Percentiles rank a stretch among this genome's conserved stretches.
Evolutionary conservation across 2,113 vertebrate species (phyloP).

Genomic region (Forbesichthys agassizii): DNA sequence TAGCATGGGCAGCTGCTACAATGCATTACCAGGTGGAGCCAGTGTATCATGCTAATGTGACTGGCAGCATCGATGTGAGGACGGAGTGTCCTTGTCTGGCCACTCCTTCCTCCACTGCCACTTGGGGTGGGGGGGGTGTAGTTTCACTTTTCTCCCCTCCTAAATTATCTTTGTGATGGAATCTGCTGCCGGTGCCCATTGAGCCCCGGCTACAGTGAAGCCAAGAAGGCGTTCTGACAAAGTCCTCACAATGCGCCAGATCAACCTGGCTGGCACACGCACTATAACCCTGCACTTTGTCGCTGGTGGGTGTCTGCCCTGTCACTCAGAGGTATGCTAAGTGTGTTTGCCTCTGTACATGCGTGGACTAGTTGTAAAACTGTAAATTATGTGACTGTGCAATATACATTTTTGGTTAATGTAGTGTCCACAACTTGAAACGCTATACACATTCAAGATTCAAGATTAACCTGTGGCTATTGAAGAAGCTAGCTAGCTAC

Average conservation of each 20-base stretch:
- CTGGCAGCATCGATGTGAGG: constrained; percentile 33
- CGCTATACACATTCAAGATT: no score
- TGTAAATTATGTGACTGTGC: no score
- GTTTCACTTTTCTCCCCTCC: constrained; percentile 32
- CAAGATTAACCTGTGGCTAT: no score
- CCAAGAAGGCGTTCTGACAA: constrained; percentile 46
- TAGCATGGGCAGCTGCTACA: constrained; percentile 38
- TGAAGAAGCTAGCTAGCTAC: no score
- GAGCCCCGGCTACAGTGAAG: constrained; percentile 4
- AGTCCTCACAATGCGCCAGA: constrained; percentile 54
- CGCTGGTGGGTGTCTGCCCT: no score
- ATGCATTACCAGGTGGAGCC: constrained; percentile 19
- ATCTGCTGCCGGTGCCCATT: constrained; percentile 49
- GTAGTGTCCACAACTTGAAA: no score
- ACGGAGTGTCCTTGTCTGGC: constrained; percentile 47
- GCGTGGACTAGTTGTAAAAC: neutral
- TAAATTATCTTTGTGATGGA: constrained; percentile 70
- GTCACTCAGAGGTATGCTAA: no score
- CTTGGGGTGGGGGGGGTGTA: constrained; percentile 19
- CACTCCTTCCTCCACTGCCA: constrained; percentile 28
- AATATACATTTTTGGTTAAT: no score
- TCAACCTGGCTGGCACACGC: constrained; percentile 41
- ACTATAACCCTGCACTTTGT: constrained; percentile 3
- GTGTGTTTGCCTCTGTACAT: constrained; percentile 1
- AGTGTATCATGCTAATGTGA: constrained; percentile 39